A percentile compares a stretch with the other conserved stretches of the same genome.
phyloP scores from a whole-genome alignment of 1,140 invertebrate species.

The Goniozus legneri region DNA sequence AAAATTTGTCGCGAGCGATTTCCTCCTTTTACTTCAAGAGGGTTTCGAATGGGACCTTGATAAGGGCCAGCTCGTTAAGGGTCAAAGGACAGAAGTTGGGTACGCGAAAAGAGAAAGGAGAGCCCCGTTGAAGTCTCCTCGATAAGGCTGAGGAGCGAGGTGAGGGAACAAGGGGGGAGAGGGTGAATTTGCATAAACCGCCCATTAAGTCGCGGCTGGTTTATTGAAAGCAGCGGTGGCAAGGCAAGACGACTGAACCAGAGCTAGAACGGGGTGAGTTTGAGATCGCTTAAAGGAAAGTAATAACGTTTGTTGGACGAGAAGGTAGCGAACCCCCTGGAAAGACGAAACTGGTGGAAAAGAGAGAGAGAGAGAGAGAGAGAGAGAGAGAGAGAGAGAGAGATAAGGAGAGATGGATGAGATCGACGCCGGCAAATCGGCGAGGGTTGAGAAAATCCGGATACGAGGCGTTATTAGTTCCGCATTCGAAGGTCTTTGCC shows the following conservation, averaged over 20 bases:
- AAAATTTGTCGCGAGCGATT: no score
- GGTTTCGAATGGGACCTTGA: background rate
- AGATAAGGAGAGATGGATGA: background rate
- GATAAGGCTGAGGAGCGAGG: constrained; percentile 12
- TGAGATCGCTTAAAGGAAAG: constrained; percentile 43
- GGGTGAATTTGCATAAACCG: constrained; percentile 43
- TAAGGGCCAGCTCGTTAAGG: background rate
- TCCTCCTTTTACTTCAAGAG: no score
- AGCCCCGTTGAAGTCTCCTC: background rate
- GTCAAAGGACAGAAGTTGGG: background rate
- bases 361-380: constrained; percentile 4
- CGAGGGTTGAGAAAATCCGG: background rate
- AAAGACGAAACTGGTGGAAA: constrained; percentile 8
- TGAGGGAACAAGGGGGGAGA: constrained; percentile 8
- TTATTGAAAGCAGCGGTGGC: constrained; percentile 43
- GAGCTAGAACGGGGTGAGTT: constrained; percentile 9
- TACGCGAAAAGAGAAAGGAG: background rate
- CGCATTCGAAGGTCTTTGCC: constrained; percentile 18
- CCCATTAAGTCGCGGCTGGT: constrained; percentile 43
- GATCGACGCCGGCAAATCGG: background rate
- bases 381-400: constrained; percentile 2
- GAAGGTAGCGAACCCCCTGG: constrained; percentile 22
- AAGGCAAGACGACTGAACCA: constrained; percentile 4
- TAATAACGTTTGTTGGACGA: constrained; percentile 44
- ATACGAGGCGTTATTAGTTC: constrained; percentile 22